phyloP scores from a whole-genome alignment of 2,888 invertebrate genomes.

The Eupeodes latifasciatus region DNA sequence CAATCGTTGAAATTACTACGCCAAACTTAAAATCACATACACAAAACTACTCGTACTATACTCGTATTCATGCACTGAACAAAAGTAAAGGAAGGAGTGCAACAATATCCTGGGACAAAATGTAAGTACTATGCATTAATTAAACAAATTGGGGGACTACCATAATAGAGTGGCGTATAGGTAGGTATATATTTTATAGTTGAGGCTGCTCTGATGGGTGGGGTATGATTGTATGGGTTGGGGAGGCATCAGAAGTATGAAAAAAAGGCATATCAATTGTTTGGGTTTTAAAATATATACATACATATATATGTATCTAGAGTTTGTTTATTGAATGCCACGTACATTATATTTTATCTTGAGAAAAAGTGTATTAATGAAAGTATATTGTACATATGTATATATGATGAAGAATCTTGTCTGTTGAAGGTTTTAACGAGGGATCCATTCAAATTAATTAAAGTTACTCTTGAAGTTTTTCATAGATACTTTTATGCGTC shows the following conservation, averaged over 20 bases:
- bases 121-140: slow-evolving; percentile 70
- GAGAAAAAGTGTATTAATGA: no score
- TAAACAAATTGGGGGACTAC: slow-evolving; percentile 46
- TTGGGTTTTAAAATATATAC: not conserved
- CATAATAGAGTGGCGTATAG: not conserved
- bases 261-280: not conserved
- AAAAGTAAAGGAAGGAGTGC: slow-evolving; percentile 36
- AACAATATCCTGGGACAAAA: slow-evolving; percentile 63
- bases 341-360: no score
- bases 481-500: no score
- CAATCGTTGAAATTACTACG: slow-evolving; percentile 58
- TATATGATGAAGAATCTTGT: no score
- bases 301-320: no score
- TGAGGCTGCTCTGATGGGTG: not conserved
- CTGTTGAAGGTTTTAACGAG: no score
- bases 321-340: no score
- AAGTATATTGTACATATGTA: no score
- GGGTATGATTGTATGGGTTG: not conserved
- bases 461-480: no score
- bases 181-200: not conserved
- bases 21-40: slow-evolving; percentile 3
- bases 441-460: no score
- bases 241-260: not conserved
- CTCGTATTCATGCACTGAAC: not conserved
- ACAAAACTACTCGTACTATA: not conserved